Evolutionary conservation across 1,140 invertebrate genomes (phyloP).

Genomic region (Conus betulinus): DNA sequence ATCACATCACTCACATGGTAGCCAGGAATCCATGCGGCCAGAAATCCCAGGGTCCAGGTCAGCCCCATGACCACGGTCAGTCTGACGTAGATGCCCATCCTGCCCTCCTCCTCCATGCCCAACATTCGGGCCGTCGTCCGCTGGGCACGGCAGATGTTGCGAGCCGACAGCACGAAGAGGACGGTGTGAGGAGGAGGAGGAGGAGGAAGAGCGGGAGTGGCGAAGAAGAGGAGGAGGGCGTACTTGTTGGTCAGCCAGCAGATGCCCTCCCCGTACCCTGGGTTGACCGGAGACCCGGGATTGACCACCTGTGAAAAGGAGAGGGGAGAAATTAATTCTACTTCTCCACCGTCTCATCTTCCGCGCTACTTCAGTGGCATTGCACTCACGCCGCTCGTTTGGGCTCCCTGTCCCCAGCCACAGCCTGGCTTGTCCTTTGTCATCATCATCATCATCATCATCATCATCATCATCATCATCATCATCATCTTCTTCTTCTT

Average conservation of each 20-base stretch:
- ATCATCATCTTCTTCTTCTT: no score
- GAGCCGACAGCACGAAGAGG: slow-evolving; percentile 65
- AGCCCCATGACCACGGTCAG: slow-evolving; percentile 73
- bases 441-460: no score
- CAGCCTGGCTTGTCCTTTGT: no score
- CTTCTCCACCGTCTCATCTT: no score
- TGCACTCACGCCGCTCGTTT: no score
- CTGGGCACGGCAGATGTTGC: slow-evolving; percentile 75
- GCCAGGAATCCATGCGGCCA: slow-evolving; percentile 48
- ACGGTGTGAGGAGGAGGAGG: slow-evolving; percentile 65
- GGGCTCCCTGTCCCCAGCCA: no score
- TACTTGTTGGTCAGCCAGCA: slow-evolving; percentile 74
- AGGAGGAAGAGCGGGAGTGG: slow-evolving; percentile 58
- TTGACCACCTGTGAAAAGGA: slow-evolving; percentile 67
- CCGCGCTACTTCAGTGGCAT: no score
- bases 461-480: no score
- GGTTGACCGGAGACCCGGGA: slow-evolving; percentile 31
- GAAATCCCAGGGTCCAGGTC: slow-evolving; percentile 71
- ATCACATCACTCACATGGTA: neutral
- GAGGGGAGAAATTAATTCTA: slow-evolving; percentile 54
- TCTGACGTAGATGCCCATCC: slow-evolving; percentile 77
- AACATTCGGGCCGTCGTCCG: slow-evolving; percentile 29
- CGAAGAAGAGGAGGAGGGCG: slow-evolving; percentile 68
- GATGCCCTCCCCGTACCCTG: slow-evolving; percentile 59
- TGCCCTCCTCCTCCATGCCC: slow-evolving; percentile 39